Conservation (phyloP, 2,797 vertebrate genomes). For the Sitta carolinensis region DNA sequence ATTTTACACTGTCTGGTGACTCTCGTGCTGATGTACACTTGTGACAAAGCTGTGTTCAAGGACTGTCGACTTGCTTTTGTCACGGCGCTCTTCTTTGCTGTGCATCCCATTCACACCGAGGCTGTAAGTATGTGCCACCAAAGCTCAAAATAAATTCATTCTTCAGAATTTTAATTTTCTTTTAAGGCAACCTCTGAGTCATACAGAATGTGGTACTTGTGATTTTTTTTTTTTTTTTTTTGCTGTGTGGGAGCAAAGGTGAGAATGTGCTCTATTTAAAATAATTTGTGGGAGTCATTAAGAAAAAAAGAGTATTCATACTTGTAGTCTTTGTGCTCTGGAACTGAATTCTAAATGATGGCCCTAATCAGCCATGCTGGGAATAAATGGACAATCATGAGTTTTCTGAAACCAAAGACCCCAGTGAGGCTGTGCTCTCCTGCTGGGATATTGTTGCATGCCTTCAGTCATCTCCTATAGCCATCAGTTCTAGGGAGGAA, state of each 20-base stretch:
- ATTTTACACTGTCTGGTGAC: conserved; percentile 87
- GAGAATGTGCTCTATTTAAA: background rate
- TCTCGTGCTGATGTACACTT: conserved; percentile 88
- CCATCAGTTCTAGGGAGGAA: background rate
- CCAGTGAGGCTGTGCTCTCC: background rate
- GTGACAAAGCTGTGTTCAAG: conserved; percentile 85
- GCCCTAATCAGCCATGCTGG: background rate
- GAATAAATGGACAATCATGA: background rate
- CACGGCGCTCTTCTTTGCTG: conserved; percentile 88
- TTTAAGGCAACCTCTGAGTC: background rate
- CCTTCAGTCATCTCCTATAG: background rate
- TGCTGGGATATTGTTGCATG: conserved; percentile 17
- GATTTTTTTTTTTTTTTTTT: background rate
- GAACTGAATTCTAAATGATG: conserved; percentile 15
- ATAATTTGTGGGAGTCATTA: background rate
- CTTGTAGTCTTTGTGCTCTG: background rate
- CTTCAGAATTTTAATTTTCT: background rate
- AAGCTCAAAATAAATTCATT: background rate
- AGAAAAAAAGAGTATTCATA: background rate
- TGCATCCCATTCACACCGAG: conserved; percentile 95
- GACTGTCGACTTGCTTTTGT: conserved; percentile 83
- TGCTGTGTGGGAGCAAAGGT: background rate
- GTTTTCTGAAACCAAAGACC: background rate
- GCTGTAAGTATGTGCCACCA: conserved; percentile 84
- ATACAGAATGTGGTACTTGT: background rate